phyloP scores from a whole-genome alignment of 2,797 vertebrate species.

The Megaceryle alcyon region DNA sequence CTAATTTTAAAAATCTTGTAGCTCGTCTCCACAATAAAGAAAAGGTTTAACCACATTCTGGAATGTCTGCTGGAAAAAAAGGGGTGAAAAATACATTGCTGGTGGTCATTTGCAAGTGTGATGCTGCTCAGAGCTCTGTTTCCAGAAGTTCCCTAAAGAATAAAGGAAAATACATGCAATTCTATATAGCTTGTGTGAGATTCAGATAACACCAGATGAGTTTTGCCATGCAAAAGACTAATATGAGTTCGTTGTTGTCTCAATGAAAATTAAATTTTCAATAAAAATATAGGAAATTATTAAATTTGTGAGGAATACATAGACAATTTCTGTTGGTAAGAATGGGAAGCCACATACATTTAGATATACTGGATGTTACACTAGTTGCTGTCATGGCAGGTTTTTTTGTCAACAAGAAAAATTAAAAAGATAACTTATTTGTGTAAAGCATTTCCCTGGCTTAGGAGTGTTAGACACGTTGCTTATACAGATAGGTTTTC shows the following conservation, averaged over 20 bases:
- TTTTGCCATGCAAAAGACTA: conserved; percentile 18
- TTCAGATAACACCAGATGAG: neutral
- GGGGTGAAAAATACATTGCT: neutral
- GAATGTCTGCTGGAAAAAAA: neutral
- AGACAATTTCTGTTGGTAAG: conserved; percentile 1
- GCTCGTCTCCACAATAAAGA: neutral
- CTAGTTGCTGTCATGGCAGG: conserved; percentile 10
- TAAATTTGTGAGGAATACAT: neutral
- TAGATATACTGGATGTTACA: conserved; percentile 29
- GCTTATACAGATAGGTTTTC: conserved; percentile 13
- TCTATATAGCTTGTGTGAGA: neutral
- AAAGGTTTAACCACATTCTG: neutral
- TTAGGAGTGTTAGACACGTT: neutral
- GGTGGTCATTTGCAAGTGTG: neutral
- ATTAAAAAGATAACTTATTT: neutral
- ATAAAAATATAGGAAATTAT: neutral
- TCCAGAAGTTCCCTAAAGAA: neutral
- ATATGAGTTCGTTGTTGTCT: neutral
- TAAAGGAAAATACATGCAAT: neutral
- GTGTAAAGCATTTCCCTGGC: neutral
- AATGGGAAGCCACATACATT: conserved; percentile 11
- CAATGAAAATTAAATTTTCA: conserved; percentile 6
- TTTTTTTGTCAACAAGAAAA: neutral
- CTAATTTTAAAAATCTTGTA: neutral
- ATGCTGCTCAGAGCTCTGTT: neutral